These are phyloP conservation scores for Champsocephalus esox DNA, from an alignment of 2,797 vertebrate genomes.

Conservation along the genomic window DNA sequence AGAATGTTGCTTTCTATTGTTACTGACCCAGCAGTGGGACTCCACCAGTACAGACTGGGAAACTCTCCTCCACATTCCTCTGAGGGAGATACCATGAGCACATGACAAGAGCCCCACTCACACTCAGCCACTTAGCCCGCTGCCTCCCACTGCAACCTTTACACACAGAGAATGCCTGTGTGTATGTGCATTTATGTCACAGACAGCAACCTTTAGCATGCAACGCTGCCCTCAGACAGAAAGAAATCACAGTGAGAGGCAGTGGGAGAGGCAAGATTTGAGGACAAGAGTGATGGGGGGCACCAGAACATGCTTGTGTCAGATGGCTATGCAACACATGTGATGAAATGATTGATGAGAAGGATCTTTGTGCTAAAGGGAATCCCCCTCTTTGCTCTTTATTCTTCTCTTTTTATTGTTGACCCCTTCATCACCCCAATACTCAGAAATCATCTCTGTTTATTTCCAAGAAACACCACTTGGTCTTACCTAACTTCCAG, in stretches of 20 bases:
- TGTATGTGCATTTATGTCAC: slow-evolving; percentile 61
- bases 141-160: slow-evolving; percentile 77
- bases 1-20: slow-evolving; percentile 1
- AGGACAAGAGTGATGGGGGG: slow-evolving; percentile 35
- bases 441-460: slow-evolving; percentile 7
- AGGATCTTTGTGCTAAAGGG: slow-evolving; percentile 51
- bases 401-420: slow-evolving; percentile 30
- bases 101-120: slow-evolving; percentile 77
- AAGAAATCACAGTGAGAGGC: slow-evolving; percentile 36
- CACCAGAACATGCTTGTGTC: slow-evolving; percentile 63
- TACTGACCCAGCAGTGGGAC: slow-evolving; percentile 44
- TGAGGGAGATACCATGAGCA: slow-evolving; percentile 72
- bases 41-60: slow-evolving; percentile 62
- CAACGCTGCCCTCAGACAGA: slow-evolving; percentile 50
- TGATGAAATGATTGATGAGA: slow-evolving; percentile 72
- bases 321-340: slow-evolving; percentile 66
- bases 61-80: slow-evolving; percentile 76
- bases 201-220: slow-evolving; percentile 66
- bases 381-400: background rate
- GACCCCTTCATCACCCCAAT: slow-evolving; percentile 34
- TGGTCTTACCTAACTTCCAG: slow-evolving; percentile 25
- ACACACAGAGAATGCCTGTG: slow-evolving; percentile 69
- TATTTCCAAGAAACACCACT: slow-evolving; percentile 12
- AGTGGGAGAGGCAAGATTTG: slow-evolving; percentile 26
- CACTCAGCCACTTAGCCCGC: slow-evolving; percentile 69